These are phyloP conservation scores for Pitta sordida DNA, from an alignment of 2,113 vertebrate genomes.

Conservation along the genomic window DNA sequence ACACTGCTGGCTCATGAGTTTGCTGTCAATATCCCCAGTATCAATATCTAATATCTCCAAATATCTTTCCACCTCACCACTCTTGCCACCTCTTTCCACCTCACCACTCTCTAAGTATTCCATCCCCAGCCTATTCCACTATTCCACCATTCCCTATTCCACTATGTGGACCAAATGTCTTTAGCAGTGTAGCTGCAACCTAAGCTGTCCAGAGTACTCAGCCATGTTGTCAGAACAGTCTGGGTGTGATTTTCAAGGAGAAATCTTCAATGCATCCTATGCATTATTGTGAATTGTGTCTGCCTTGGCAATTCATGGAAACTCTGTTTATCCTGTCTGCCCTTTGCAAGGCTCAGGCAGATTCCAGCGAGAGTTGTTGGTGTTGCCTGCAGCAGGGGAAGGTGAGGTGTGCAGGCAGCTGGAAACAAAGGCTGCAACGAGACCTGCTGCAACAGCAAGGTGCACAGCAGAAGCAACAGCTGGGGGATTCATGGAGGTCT, in stretches of 20 bases:
- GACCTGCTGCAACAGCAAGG: background rate
- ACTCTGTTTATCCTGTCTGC: background rate
- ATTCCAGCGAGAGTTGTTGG: background rate
- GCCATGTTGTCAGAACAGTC: rapidly evolving
- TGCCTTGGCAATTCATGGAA: background rate
- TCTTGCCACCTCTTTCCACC: too few relatives aligned
- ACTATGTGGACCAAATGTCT: background rate
- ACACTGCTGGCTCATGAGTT: too few relatives aligned
- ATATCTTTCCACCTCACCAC: too few relatives aligned
- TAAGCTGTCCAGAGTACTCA: background rate
- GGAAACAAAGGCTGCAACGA: background rate
- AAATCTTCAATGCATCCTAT: background rate
- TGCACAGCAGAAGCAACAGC: background rate
- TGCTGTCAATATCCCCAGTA: too few relatives aligned
- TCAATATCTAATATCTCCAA: too few relatives aligned
- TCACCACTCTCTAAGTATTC: too few relatives aligned
- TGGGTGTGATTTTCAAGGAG: background rate
- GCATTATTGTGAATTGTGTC: background rate
- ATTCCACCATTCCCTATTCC: too few relatives aligned
- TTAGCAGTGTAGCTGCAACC: background rate
- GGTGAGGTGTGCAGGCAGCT: background rate
- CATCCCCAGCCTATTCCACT: too few relatives aligned
- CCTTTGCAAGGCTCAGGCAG: background rate
- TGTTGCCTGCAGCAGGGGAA: background rate
- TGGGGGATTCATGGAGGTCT: background rate